Conservation (phyloP, 2,797 vertebrate genomes). For the Pangasius macronema region DNA sequence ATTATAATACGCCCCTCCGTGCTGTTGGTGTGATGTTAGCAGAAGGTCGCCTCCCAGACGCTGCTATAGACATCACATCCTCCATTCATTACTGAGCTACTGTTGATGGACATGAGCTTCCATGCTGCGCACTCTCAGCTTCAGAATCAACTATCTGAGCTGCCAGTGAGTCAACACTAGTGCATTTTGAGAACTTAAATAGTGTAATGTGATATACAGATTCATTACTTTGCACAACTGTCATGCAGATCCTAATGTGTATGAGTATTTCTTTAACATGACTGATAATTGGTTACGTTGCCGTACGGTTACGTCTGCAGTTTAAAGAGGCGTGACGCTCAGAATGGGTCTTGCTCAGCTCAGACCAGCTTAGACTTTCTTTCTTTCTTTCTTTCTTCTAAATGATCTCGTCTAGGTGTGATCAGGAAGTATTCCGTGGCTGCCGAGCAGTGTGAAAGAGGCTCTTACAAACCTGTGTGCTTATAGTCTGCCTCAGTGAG, state of each 20-base stretch:
- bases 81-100: background rate
- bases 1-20: background rate
- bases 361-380: too few species aligned
- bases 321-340: too few species aligned
- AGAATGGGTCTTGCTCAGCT: too few species aligned
- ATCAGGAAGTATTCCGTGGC: background rate
- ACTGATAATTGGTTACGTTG: background rate
- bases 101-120: background rate
- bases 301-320: too few species aligned
- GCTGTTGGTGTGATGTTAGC: too few species aligned
- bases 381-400: background rate
- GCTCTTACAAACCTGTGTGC: constrained; percentile 43
- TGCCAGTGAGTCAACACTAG: background rate
- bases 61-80: background rate
- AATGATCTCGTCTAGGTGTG: background rate
- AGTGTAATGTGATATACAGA: background rate
- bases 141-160: background rate
- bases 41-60: background rate
- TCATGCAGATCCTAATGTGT: too few species aligned
- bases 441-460: constrained; percentile 42
- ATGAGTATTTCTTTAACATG: too few species aligned
- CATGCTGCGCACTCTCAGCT: too few species aligned
- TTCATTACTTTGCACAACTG: background rate
- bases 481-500: constrained; percentile 39
- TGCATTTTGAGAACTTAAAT: background rate